Percentiles rank a stretch among this genome's conserved stretches.
phyloP scores from a whole-genome alignment of 2,888 invertebrate species.

The Plebejus melissa region DNA sequence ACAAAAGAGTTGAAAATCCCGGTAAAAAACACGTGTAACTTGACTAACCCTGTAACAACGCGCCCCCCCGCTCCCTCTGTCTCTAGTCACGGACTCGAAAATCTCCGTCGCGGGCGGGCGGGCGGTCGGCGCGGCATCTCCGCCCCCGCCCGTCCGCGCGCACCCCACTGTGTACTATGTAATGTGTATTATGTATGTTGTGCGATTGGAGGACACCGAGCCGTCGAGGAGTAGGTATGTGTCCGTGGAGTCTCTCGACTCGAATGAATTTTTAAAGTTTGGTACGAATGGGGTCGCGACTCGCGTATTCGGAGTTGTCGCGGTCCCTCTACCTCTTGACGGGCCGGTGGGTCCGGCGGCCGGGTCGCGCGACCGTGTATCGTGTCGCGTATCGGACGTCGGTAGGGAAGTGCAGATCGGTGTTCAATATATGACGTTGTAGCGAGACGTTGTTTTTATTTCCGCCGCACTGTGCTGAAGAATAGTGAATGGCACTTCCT shows the following conservation, averaged over 20 bases:
- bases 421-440: slow-evolving; percentile 63
- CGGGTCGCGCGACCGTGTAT: slow-evolving; percentile 3
- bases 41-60: no score
- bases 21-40: no score
- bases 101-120: background rate
- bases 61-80: background rate
- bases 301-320: no score
- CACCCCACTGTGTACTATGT: background rate
- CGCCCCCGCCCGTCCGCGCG: background rate
- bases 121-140: background rate
- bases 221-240: background rate
- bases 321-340: background rate
- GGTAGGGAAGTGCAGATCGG: slow-evolving; percentile 66
- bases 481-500: slow-evolving; percentile 80
- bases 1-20: no score
- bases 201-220: background rate
- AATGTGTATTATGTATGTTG: background rate
- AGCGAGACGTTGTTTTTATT: slow-evolving; percentile 46
- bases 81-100: slow-evolving; percentile 4
- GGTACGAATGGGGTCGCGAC: no score
- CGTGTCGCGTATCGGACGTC: slow-evolving; percentile 44
- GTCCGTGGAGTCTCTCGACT: background rate
- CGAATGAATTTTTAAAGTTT: background rate
- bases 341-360: background rate
- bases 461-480: slow-evolving; percentile 67